Evolutionary conservation across 1,140 invertebrate genomes (phyloP).

Genomic region (Zaprionus kolodkinae): DNA sequence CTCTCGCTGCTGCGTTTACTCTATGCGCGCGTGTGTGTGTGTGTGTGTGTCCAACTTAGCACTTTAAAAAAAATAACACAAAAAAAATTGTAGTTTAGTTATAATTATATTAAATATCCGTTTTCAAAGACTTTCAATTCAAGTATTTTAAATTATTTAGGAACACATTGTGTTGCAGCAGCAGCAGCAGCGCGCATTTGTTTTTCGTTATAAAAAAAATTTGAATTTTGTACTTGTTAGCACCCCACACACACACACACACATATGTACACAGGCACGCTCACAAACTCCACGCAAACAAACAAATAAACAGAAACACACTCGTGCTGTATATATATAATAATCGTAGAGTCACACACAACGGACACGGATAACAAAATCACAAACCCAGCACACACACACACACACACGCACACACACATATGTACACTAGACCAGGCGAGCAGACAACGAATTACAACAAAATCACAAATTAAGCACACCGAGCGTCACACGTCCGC

Average conservation of each 20-base stretch:
- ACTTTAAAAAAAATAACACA: conserved; percentile 32
- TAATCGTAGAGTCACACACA: conserved; percentile 42
- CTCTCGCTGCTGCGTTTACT: conserved; percentile 16
- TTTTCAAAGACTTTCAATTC: background rate
- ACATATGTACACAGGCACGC: conserved; percentile 10
- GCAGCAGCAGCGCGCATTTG: conserved; percentile 21
- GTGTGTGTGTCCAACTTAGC: conserved; percentile 32
- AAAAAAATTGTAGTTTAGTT: conserved; percentile 28
- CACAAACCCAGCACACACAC: conserved; percentile 35
- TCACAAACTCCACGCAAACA: conserved; percentile 8
- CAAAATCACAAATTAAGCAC: conserved; percentile 45
- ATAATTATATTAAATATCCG: background rate
- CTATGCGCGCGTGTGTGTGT: no score
- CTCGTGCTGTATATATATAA: conserved; percentile 30
- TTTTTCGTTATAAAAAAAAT: conserved; percentile 25
- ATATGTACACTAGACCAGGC: conserved; percentile 13
- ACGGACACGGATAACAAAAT: conserved; percentile 39
- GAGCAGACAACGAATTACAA: conserved; percentile 44
- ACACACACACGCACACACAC: conserved; percentile 12
- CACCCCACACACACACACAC: conserved; percentile 19
- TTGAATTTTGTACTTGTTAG: conserved; percentile 43
- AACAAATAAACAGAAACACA: conserved; percentile 20
- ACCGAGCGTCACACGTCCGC: conserved; percentile 51
- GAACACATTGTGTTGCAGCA: conserved; percentile 13
- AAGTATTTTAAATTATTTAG: conserved; percentile 6